Percentiles rank a stretch among this genome's conserved stretches.
phyloP scores from a whole-genome alignment of 2,113 vertebrate genomes.

The Thamnaconus septentrionalis region DNA sequence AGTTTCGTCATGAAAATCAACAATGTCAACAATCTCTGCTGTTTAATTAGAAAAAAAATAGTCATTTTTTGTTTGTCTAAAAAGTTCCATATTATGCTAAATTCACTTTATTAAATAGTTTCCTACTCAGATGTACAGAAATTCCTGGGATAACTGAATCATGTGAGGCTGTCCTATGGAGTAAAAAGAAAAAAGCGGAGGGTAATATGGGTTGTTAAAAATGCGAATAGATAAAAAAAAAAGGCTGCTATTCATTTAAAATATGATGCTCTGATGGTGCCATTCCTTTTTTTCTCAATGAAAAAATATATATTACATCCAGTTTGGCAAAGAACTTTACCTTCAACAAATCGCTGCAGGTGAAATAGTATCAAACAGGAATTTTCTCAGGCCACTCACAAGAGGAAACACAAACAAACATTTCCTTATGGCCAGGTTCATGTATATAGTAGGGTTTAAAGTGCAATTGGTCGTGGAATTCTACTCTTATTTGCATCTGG shows the following conservation, averaged over 20 bases:
- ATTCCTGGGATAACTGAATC: no score
- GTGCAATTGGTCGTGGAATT: conserved; percentile 73
- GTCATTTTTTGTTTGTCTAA: no score
- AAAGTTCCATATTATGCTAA: no score
- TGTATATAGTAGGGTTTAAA: conserved; percentile 59
- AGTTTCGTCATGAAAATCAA: no score
- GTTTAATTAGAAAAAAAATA: no score
- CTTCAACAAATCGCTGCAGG: conserved; percentile 14
- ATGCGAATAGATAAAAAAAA: conserved; percentile 1
- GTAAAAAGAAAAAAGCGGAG: conserved; percentile 1
- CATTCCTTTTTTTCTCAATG: conserved; percentile 56
- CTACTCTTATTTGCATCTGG: conserved; percentile 41
- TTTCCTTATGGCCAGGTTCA: conserved; percentile 25
- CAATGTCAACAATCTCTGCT: no score
- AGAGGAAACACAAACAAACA: neutral
- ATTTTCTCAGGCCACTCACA: conserved; percentile 17
- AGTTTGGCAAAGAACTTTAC: neutral
- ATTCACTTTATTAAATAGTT: conserved; percentile 4
- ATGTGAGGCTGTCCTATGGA: no score
- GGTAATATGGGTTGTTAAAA: conserved; percentile 4
- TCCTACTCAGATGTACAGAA: no score
- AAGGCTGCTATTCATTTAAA: conserved; percentile 19
- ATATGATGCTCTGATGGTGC: conserved; percentile 41
- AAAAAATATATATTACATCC: neutral
- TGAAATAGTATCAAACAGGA: conserved; percentile 45